A percentile compares a stretch with the other conserved stretches of the same genome.
These are phyloP conservation scores for Recurvirostra avosetta DNA, from an alignment of 2,113 vertebrate genomes.

Conservation along the genomic window DNA sequence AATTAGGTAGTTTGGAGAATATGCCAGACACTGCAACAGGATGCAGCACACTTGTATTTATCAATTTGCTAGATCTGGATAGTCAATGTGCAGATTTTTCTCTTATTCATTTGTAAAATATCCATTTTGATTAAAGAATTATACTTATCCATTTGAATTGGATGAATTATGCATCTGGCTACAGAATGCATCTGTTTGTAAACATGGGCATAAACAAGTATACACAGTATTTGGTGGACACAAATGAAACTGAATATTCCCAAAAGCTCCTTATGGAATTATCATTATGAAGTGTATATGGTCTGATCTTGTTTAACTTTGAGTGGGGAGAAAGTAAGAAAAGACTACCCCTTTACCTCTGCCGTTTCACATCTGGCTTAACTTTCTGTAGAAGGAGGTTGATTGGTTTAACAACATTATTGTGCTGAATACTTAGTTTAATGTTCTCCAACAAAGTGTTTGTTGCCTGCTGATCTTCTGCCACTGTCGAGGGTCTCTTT, in stretches of 20 bases:
- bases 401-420: conserved; percentile 90
- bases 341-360: conserved; percentile 76
- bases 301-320: background rate
- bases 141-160: background rate
- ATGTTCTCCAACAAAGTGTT: conserved; percentile 86
- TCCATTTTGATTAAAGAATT: background rate
- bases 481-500: conserved; percentile 76
- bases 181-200: background rate
- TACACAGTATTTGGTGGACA: background rate
- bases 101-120: background rate
- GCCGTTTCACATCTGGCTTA: conserved; percentile 79
- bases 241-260: background rate
- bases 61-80: background rate
- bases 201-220: background rate
- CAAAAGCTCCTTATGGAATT: background rate
- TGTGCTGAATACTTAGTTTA: conserved; percentile 88
- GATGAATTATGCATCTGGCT: background rate
- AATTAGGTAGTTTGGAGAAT: background rate
- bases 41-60: background rate
- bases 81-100: background rate
- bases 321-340: background rate
- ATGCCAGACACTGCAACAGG: background rate
- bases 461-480: conserved; percentile 83
- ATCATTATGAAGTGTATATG: background rate
- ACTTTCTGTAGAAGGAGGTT: conserved; percentile 80